Percentiles rank a stretch among this genome's conserved stretches.
Conservation (phyloP, 1,140 invertebrate genomes). For the Schlechtendalia chinensis region DNA sequence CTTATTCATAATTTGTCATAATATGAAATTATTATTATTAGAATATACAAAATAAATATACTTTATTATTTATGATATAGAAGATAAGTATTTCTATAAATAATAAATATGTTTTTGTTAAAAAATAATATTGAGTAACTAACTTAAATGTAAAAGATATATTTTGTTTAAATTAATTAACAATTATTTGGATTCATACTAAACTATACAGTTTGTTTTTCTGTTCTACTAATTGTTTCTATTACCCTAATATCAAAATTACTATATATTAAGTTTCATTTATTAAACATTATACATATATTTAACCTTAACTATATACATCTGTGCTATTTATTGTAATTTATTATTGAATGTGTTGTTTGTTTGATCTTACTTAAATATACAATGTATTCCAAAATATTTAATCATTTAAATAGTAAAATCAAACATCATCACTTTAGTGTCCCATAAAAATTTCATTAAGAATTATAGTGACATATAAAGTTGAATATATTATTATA, state of each 20-base stretch:
- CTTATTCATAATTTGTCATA: no score
- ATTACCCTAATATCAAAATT: not conserved
- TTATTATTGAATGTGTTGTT: conserved; percentile 5
- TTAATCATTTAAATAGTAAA: not conserved
- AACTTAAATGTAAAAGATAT: not conserved
- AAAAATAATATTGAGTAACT: not conserved
- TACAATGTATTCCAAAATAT: not conserved
- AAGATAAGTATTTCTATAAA: no score
- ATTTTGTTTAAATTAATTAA: not conserved
- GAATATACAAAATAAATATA: no score
- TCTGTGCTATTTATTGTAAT: not conserved
- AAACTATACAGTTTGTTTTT: not conserved
- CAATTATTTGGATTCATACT: not conserved
- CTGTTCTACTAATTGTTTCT: not conserved
- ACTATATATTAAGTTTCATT: not conserved
- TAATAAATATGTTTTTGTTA: not conserved
- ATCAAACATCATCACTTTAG: no score
- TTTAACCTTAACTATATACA: not conserved
- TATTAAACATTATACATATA: not conserved
- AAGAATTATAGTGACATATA: no score
- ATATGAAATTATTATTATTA: no score
- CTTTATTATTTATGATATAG: no score
- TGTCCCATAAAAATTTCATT: no score
- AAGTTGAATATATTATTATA: no score
- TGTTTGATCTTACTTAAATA: not conserved